A percentile compares a stretch with the other conserved stretches of the same genome.
phyloP scores from a whole-genome alignment of 2,113 vertebrate species.

The Crocuta crocuta region DNA sequence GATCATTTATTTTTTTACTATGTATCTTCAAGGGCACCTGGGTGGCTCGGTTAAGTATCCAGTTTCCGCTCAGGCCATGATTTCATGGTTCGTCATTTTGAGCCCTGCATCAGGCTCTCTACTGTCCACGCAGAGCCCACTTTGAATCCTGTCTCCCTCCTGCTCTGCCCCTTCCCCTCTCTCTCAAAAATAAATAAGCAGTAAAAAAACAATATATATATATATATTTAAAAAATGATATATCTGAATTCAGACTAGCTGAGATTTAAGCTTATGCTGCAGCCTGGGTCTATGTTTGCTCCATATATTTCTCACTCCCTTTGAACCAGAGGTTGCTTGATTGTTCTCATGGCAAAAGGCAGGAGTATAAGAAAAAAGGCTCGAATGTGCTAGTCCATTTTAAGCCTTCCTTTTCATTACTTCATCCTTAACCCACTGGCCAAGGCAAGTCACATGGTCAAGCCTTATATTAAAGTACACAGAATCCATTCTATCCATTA shows the following conservation, averaged over 20 bases:
- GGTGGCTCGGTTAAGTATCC: too few relatives aligned
- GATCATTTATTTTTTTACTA: constrained; percentile 33
- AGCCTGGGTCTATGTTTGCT: not conserved
- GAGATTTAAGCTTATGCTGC: not conserved
- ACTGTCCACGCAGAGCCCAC: too few relatives aligned
- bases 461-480: not conserved
- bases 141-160: too few relatives aligned
- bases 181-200: too few relatives aligned
- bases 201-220: too few relatives aligned
- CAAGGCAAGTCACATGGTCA: not conserved
- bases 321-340: not conserved
- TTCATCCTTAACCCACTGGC: not conserved
- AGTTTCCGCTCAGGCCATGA: too few relatives aligned
- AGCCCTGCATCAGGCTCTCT: too few relatives aligned
- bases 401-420: not conserved
- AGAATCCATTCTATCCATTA: not conserved
- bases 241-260: not conserved
- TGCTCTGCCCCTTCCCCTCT: too few relatives aligned
- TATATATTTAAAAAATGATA: too few relatives aligned
- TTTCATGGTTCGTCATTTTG: too few relatives aligned
- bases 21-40: not conserved
- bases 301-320: not conserved
- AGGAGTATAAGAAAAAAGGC: not conserved
- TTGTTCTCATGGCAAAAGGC: not conserved
- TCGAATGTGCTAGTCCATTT: not conserved